Evolutionary conservation across 2,113 vertebrate genomes (phyloP), one percentile per base, ranked within the genome.

Genomic region (Salminus brasiliensis): DNA sequence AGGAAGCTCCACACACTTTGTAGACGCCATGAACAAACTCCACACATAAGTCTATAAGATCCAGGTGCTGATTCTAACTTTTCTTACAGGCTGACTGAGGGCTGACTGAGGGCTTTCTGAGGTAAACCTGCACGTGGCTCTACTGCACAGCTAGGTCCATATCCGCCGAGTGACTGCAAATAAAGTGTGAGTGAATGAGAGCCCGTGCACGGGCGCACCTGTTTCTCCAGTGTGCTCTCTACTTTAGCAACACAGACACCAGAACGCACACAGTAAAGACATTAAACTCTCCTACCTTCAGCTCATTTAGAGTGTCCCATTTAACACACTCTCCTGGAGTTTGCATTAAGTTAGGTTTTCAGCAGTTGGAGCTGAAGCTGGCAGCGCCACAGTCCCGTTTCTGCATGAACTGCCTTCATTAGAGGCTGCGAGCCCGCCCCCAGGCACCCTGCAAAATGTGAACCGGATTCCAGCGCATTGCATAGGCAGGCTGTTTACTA

Each of bases 391-490:
- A n/a, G 12, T 52, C 60, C 63, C 32, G 18, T 8, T 73, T 72
- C 29, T 62, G 43, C 30, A 23, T 18, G 65, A 63, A 62, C 70
- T 76, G 52, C 45, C 47, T 32, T 52, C 15, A 70, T 39, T 62
- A 78, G 36, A 55, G 45, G 39, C 10, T 34, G 67, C 29, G 47
- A 55, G 45, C 27, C 70, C 63, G 63, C 70, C 55, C 63, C 21
- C 41, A 18, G 74, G 70, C 79, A 43, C 63, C 8, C 45, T 15
- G 59, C 74, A 78, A 81, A 84, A 78, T 34, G 13, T 60, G 83
- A 81, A 81, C 83, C 79, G 83, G 83, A 84, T 81, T 69, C 41
- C 3, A 45, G n/a, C 16, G 16, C 57, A 29, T 47, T 53, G 49
- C 53, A 41, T 27, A 49, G 27, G 53, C 5, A 47, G 32, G 52